A percentile compares a stretch with the other conserved stretches of the same genome.
Evolutionary conservation across 2,797 vertebrate species (phyloP).

Genomic region (Uromys caudimaculatus): DNA sequence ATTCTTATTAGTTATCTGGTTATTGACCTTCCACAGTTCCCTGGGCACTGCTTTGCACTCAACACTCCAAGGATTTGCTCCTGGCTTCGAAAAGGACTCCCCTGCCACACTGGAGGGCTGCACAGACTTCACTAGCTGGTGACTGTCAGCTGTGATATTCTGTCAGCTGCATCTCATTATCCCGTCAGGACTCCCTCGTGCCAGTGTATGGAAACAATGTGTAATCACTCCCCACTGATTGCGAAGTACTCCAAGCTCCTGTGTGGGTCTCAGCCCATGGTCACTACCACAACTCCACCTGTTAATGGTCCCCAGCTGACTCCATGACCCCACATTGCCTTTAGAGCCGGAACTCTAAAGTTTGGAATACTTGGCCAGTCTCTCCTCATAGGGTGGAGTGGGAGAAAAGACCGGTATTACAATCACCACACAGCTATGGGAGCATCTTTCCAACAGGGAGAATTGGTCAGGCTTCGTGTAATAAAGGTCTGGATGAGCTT

Average conservation of each 20-base stretch:
- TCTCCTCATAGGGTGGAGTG: background rate
- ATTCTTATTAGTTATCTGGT: background rate
- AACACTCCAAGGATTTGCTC: conserved; percentile 46
- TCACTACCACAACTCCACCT: conserved; percentile 77
- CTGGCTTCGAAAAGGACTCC: conserved; percentile 77
- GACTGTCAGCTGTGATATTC: conserved; percentile 90
- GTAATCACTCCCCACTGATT: conserved; percentile 92
- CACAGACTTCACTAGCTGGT: conserved; percentile 81
- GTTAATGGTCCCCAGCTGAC: conserved; percentile 70
- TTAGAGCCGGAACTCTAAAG: background rate
- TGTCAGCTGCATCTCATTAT: conserved; percentile 92
- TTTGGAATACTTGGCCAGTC: background rate
- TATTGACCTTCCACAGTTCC: background rate
- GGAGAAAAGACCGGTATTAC: background rate
- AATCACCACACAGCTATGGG: background rate
- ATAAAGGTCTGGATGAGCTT: background rate
- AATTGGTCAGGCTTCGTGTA: background rate
- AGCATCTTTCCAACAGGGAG: background rate
- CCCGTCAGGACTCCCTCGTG: conserved; percentile 88
- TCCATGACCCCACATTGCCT: conserved; percentile 60
- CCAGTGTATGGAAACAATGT: conserved; percentile 90
- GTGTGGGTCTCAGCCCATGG: conserved; percentile 80
- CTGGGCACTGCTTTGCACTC: background rate
- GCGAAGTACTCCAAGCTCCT: conserved; percentile 87
- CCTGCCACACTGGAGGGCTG: conserved; percentile 81